Conservation (phyloP, 2,888 invertebrate species). For the Eupithecia subfuscata region DNA sequence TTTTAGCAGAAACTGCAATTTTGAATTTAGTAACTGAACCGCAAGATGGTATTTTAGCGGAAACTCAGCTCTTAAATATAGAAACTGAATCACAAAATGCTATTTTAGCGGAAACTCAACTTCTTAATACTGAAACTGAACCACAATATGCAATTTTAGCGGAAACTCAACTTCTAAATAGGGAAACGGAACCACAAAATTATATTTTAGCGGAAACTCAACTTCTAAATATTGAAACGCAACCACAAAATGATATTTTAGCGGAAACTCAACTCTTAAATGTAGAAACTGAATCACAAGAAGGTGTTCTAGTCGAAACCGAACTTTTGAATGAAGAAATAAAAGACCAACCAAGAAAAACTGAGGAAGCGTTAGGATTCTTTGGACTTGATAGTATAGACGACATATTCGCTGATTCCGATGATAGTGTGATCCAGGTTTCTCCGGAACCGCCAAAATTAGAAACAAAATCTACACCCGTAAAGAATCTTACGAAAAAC, state of each 20-base stretch:
- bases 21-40: not conserved
- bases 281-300: not conserved
- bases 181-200: not conserved
- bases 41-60: not conserved
- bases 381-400: conserved; percentile 78
- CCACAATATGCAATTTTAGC: conserved; percentile 1
- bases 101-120: not conserved
- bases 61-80: not conserved
- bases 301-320: not conserved
- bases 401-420: conserved; percentile 75
- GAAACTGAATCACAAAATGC: not conserved
- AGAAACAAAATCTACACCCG: not conserved
- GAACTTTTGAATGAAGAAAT: not conserved
- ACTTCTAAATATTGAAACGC: not conserved
- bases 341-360: conserved; percentile 33
- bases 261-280: not conserved
- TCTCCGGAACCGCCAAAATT: conserved; percentile 42
- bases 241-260: not conserved
- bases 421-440: conserved; percentile 53
- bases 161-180: not conserved
- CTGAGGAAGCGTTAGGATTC: conserved; percentile 62
- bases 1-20: conserved; percentile 5
- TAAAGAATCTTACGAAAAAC: not conserved
- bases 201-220: not conserved
- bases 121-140: not conserved